These are phyloP conservation scores for Empis livida DNA, from an alignment of 2,888 invertebrate genomes.

Conservation along the genomic window DNA sequence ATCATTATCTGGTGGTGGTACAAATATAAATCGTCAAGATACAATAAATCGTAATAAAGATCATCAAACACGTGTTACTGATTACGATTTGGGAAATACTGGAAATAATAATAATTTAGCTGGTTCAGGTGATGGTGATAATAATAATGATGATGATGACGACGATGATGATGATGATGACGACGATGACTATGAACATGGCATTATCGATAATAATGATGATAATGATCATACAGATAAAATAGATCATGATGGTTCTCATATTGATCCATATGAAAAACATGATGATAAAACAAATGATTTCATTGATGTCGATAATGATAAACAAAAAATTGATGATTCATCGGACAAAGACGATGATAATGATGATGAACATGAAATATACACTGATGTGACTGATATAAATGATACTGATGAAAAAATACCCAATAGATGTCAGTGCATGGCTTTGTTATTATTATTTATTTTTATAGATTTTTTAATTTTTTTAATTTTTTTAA, in stretches of 20 bases:
- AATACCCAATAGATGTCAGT: constrained; percentile 12
- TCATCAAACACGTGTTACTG: constrained; percentile 16
- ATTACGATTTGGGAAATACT: constrained; percentile 18
- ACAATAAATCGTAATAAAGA: constrained; percentile 22
- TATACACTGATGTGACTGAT: background rate
- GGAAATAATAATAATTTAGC: constrained; percentile 25
- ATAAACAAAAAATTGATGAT: background rate
- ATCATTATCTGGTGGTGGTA: background rate
- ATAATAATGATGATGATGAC: background rate
- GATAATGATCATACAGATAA: constrained; percentile 3
- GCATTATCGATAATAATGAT: constrained; percentile 9
- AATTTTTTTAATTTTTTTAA: background rate
- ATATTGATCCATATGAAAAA: constrained; percentile 12
- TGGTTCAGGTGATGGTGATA: constrained; percentile 19
- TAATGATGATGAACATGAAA: constrained; percentile 1
- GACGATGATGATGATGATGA: constrained; percentile 1
- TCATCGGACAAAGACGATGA: background rate
- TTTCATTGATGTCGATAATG: background rate
- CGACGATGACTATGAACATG: constrained; percentile 12
- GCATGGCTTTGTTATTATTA: constrained; percentile 14
- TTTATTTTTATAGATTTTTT: constrained; percentile 6
- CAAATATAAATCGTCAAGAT: constrained; percentile 24
- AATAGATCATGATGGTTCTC: constrained; percentile 13
- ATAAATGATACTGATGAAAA: constrained; percentile 9
- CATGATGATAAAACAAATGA: constrained; percentile 7